Evolutionary conservation across 2,113 vertebrate genomes (phyloP).

Genomic region (Malurus alboscapulatus): DNA sequence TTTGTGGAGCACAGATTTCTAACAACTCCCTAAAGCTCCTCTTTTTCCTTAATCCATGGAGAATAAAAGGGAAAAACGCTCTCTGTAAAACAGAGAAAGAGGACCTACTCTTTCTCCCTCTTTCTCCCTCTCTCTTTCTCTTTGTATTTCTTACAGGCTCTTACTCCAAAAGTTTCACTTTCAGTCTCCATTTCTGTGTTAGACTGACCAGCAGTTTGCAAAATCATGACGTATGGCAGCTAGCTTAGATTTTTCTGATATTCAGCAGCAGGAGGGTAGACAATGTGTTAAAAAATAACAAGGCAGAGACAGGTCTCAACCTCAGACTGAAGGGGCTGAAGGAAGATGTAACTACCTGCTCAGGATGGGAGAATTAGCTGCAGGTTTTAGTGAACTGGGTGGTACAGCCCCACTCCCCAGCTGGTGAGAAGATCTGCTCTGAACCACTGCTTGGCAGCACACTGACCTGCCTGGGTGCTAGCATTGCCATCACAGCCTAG

Average conservation of each 20-base stretch:
- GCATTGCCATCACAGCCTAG: not conserved
- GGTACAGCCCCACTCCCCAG: rapidly evolving
- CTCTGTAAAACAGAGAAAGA: not conserved
- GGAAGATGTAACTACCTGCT: not conserved
- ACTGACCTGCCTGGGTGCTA: not conserved
- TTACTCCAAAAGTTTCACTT: not conserved
- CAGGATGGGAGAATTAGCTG: not conserved
- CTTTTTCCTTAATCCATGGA: not conserved
- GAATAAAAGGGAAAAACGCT: not conserved
- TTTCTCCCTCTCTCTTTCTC: not conserved
- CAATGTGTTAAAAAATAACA: not conserved
- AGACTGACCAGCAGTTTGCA: not conserved
- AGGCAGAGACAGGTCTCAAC: not conserved
- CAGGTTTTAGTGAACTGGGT: rapidly evolving
- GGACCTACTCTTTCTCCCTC: not conserved
- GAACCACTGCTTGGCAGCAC: not conserved
- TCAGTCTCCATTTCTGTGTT: not conserved
- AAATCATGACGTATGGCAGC: not conserved
- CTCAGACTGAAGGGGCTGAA: not conserved
- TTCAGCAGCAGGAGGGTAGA: not conserved
- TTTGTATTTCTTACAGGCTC: not conserved
- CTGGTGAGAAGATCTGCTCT: not conserved
- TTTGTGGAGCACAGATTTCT: not conserved
- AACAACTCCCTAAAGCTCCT: not conserved
- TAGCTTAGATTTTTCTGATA: not conserved